Evolutionary conservation across 1,140 invertebrate genomes (phyloP).

Genomic region (Sminthurides bifidus): DNA sequence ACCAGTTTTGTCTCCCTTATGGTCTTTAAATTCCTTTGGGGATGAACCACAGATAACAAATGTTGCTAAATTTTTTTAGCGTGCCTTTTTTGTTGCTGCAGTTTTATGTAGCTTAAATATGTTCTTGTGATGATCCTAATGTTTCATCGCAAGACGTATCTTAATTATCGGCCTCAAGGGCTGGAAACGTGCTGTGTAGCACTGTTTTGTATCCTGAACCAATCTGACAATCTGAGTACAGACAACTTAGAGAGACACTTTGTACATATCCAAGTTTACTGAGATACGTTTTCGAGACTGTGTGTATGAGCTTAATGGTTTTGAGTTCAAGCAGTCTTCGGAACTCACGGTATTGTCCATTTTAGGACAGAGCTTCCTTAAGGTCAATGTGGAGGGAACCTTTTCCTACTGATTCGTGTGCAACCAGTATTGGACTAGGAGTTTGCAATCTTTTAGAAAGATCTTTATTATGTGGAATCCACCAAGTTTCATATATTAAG

Average conservation of each 20-base stretch:
- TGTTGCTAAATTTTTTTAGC: slow-evolving; percentile 33
- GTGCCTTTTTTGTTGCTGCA: slow-evolving; percentile 31
- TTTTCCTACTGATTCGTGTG: too few species aligned
- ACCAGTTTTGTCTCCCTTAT: slow-evolving; percentile 96
- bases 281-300: too few species aligned
- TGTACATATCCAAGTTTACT: too few species aligned
- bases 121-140: neutral
- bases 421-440: too few species aligned
- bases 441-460: too few species aligned
- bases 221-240: too few species aligned
- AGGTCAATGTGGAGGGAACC: too few species aligned
- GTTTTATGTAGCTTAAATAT: slow-evolving; percentile 30
- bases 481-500: too few species aligned
- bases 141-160: neutral
- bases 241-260: too few species aligned
- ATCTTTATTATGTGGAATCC: too few species aligned
- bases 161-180: neutral
- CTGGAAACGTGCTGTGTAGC: too few species aligned
- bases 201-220: too few species aligned
- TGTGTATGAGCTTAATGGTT: neutral
- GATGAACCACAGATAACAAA: slow-evolving; percentile 24
- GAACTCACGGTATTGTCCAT: slow-evolving; percentile 1
- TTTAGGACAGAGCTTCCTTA: slow-evolving; percentile 12
- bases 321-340: neutral
- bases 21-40: slow-evolving; percentile 46